phyloP scores from a whole-genome alignment of 2,888 invertebrate species.

The Cheilosia vernalis region DNA sequence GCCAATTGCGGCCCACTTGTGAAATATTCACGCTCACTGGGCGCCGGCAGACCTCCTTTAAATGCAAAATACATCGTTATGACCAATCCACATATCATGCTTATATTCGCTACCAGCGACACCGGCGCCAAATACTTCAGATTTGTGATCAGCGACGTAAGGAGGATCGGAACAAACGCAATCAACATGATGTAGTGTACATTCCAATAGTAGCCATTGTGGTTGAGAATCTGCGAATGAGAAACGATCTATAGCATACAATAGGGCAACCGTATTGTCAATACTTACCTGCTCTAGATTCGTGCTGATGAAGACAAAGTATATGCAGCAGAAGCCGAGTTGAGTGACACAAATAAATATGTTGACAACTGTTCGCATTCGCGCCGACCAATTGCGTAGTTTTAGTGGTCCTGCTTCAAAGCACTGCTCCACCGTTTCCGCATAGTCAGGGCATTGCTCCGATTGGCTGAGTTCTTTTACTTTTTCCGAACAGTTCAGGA shows the following conservation, averaged over 20 bases:
- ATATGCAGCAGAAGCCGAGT: conserved; percentile 98
- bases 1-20: conserved; percentile 88
- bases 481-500: conserved; percentile 90
- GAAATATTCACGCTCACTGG: conserved; percentile 86
- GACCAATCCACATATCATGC: conserved; percentile 88
- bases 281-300: conserved; percentile 90
- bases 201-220: conserved; percentile 86
- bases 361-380: conserved; percentile 90
- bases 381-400: conserved; percentile 86
- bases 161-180: conserved; percentile 88
- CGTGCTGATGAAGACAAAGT: conserved; percentile 96
- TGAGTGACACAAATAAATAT: conserved; percentile 97
- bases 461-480: conserved; percentile 86
- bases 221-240: conserved; percentile 86
- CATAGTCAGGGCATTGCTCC: conserved; percentile 88
- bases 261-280: neutral
- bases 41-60: conserved; percentile 88
- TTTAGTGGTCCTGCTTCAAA: conserved; percentile 90
- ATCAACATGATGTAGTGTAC: conserved; percentile 90
- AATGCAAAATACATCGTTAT: conserved; percentile 91
- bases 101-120: conserved; percentile 90
- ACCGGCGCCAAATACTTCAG: conserved; percentile 90
- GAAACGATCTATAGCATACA: neutral
- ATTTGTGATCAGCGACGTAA: conserved; percentile 90
- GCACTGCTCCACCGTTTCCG: conserved; percentile 92